Evolutionary conservation across 2,797 vertebrate species (phyloP).

Genomic region (Hafferia zeledoni): DNA sequence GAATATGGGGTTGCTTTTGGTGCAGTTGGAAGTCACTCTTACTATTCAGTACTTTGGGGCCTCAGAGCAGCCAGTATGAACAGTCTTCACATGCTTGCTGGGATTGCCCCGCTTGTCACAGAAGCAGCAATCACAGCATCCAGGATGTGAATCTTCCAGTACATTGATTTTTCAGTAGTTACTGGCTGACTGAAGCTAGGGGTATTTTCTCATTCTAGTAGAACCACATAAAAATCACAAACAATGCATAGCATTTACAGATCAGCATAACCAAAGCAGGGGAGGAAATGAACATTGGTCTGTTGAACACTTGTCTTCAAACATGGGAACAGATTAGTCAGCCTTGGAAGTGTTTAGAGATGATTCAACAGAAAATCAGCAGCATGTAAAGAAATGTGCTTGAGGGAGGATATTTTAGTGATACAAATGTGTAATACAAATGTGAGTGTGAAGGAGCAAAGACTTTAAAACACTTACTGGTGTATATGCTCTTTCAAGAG

Average conservation of each 20-base stretch:
- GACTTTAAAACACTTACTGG: not conserved
- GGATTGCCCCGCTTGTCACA: not conserved
- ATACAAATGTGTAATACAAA: not conserved
- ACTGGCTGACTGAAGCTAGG: not conserved
- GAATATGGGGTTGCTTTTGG: not conserved
- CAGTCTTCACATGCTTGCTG: not conserved
- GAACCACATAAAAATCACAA: not conserved
- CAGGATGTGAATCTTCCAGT: not conserved
- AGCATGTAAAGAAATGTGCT: not conserved
- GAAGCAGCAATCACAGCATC: not conserved
- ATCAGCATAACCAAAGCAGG: not conserved
- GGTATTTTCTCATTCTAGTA: not conserved
- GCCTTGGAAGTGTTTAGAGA: not conserved
- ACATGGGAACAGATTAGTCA: not conserved
- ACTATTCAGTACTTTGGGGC: not conserved
- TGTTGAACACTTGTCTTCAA: not conserved
- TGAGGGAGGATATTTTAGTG: not conserved
- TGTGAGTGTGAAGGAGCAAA: not conserved
- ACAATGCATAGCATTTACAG: fast-evolving
- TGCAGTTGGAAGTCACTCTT: not conserved
- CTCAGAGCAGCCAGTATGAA: not conserved
- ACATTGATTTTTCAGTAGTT: not conserved
- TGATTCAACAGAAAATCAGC: not conserved
- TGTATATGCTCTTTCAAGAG: not conserved
- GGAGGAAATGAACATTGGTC: not conserved